These are phyloP conservation scores for Petrolisthes manimaculis DNA, from an alignment of 2,888 invertebrate species.

Conservation along the genomic window DNA sequence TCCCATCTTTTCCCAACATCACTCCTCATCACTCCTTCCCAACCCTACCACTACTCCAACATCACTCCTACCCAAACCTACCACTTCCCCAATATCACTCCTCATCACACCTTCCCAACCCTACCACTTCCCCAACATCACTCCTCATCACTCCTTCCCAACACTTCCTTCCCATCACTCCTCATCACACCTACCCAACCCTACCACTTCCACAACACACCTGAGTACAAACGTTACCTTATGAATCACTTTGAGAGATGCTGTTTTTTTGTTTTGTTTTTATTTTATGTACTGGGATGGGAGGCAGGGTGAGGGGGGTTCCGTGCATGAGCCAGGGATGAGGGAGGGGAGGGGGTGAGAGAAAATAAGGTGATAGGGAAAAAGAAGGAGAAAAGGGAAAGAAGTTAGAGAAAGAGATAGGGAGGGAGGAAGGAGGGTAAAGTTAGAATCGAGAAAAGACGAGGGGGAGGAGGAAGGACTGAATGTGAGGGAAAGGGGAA, in stretches of 20 bases:
- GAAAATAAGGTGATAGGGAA: neutral
- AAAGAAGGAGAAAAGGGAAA: constrained; percentile 17
- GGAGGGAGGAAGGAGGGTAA: neutral
- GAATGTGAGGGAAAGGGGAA: neutral
- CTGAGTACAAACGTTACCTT: constrained; percentile 5
- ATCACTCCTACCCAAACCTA: neutral
- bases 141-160: neutral
- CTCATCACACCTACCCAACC: neutral
- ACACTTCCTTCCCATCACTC: neutral
- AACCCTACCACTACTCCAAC: neutral
- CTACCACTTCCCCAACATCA: no score
- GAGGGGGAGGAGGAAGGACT: neutral
- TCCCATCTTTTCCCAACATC: neutral
- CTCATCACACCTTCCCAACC: no score
- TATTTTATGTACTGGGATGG: neutral
- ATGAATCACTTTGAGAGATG: constrained; percentile 11
- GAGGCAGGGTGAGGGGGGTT: neutral
- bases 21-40: neutral
- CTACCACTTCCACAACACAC: neutral
- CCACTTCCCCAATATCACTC: neutral
- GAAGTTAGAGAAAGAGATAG: constrained; percentile 3
- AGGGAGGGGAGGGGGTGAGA: neutral
- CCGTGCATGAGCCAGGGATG: neutral
- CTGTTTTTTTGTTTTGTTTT: neutral
- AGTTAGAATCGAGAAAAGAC: neutral